Conservation (phyloP, 64 coral and sea anemone genomes). For the Trachythela sp. region DNA sequence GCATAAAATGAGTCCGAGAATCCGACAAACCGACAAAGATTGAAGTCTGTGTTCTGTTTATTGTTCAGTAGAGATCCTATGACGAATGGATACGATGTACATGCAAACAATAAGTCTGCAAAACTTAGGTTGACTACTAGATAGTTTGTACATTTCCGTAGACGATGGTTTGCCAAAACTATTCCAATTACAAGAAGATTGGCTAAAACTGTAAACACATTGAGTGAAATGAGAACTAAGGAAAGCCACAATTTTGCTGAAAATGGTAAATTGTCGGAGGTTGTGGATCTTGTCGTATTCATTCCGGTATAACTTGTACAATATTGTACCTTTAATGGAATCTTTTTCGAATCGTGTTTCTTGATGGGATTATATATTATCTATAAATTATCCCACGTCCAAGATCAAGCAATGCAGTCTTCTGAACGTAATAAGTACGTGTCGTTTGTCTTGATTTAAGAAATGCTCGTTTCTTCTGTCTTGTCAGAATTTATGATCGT, state of each 20-base stretch:
- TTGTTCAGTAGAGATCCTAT: not conserved
- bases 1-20: conserved; percentile 22
- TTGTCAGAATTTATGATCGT: not conserved
- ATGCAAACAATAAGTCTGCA: not conserved
- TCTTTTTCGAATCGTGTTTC: too few species aligned
- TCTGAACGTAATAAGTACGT: not conserved
- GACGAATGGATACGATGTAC: conserved; percentile 23
- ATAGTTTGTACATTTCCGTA: conserved; percentile 12
- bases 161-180: conserved; percentile 16
- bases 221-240: not conserved
- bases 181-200: conserved; percentile 18
- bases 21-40: not conserved
- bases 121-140: not conserved
- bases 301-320: not conserved
- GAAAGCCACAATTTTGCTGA: not conserved
- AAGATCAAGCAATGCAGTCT: too few species aligned
- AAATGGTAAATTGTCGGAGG: not conserved
- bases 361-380: too few species aligned
- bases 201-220: not conserved
- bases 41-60: not conserved
- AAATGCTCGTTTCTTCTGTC: not conserved
- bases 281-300: not conserved
- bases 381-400: too few species aligned
- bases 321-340: not conserved
- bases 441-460: not conserved